Evolutionary conservation across 2,113 vertebrate species (phyloP), one percentile per base, ranked within the genome.

Genomic region (Ciconia boyciana): DNA sequence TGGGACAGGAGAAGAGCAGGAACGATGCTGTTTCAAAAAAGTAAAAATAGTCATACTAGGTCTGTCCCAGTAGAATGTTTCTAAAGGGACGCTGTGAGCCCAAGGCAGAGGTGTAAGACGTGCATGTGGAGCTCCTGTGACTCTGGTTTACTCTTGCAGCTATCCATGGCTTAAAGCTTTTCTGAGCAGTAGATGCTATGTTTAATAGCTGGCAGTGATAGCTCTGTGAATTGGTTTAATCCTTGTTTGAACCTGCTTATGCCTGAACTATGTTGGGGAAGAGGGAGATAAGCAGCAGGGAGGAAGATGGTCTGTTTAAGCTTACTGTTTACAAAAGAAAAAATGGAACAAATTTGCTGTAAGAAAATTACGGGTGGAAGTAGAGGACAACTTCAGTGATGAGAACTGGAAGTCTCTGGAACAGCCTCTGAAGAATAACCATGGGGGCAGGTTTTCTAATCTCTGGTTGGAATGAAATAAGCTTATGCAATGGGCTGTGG

Each of bases 41-140:
- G 19, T 18, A 16, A 28, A 48, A 81, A 7, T 32, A 60, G 5
- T 14, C 16, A 1, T 57, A 13, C 6, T 14, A 18, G 2, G 6
- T 74, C 44, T 83, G 19, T 71, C 49, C 26, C n/a, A 44, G 3
- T 20, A 65, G 16, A 46, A 7, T 31, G 11, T 64, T 92, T 77
- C 36, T 80, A 36, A 77, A 39, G 20, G 3, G 13, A 20, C 54
- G 18, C 44, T 55, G 10, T 44, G 62, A 65, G 16, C 49, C 41
- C 26, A 17, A 39, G 24, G n/a, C 13, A 9, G 21, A 77, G 16
- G 5, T 49, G 18, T 36, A 51, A 81, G 12, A n/a, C 1, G 3
- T 3, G 1, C 16, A 5, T 3, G 19, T 24, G 20, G 10, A 16
- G 44, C 54, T 82, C 19, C 48, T 58, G 0, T 0, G 11, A 5